Evolutionary conservation across 2,888 invertebrate species (phyloP).

Genomic region (Hirtodrosophila cameraria): DNA sequence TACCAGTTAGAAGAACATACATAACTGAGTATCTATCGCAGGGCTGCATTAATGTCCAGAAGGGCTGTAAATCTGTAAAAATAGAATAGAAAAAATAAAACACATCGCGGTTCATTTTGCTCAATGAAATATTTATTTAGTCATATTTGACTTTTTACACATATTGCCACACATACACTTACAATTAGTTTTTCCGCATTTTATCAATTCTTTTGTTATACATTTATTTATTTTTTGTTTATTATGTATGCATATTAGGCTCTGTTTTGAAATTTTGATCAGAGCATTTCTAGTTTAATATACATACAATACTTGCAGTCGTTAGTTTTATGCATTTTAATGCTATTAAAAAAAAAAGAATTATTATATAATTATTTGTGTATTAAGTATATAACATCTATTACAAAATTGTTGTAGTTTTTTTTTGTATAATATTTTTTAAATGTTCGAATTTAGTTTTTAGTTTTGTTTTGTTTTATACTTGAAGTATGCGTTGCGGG

Average conservation of each 20-base stretch:
- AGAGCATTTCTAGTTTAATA: slow-evolving; percentile 50
- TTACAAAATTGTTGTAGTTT: slow-evolving; percentile 42
- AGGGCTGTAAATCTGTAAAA: slow-evolving; percentile 4
- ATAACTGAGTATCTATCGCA: not conserved
- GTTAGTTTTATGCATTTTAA: slow-evolving; percentile 51
- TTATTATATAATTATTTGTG: slow-evolving; percentile 13
- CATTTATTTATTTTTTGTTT: slow-evolving; percentile 9
- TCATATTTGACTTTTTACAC: slow-evolving; percentile 28
- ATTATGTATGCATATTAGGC: slow-evolving; percentile 12
- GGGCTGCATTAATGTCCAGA: not conserved
- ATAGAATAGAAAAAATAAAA: not conserved
- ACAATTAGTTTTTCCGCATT: slow-evolving; percentile 22
- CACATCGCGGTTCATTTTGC: slow-evolving; percentile 16
- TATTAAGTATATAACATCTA: slow-evolving; percentile 35
- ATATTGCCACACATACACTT: slow-evolving; percentile 36
- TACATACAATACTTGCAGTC: slow-evolving; percentile 68
- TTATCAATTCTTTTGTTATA: slow-evolving; percentile 16
- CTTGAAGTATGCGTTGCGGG: slow-evolving; percentile 36
- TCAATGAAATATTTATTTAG: slow-evolving; percentile 46
- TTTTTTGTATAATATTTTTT: not conserved
- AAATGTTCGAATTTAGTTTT: not conserved
- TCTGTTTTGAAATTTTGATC: slow-evolving; percentile 29
- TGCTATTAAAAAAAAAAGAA: slow-evolving; percentile 41
- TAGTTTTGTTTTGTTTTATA: slow-evolving; percentile 27
- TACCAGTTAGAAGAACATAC: too few species aligned